Evolutionary conservation across 2,113 vertebrate genomes (phyloP), one percentile per base, ranked within the genome.

Genomic region (Heptranchias perlo): DNA sequence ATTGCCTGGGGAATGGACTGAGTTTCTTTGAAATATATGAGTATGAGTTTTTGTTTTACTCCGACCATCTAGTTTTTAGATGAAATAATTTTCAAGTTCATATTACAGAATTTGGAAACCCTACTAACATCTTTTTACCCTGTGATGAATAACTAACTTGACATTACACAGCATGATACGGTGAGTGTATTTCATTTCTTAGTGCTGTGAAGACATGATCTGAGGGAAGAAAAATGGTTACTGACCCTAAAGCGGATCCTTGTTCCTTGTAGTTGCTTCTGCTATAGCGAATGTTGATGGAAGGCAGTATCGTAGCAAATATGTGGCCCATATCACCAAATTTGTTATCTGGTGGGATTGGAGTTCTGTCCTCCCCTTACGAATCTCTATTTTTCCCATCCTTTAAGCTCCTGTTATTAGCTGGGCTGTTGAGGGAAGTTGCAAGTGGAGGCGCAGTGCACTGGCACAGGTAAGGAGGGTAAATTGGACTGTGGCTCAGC

Each of bases 1-100:
- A 65, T 69, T 58, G 49, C 8, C 94, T 69, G 28, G 4, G 7
- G 31, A 69, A 69, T 73, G 65, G 44, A 49, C 23, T 35, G 39
- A 94, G 47, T 52, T 95, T 95, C 5, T 93, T 64, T 91, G 52
- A 58, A 91, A 91, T 35, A 23, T 54, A 35, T 58, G 0, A 91
- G 87, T 35, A 58, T 91, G 87, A 44, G 78, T 82, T 91, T 94
- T 94, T 65, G 61, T 28, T 94, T 65, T 94, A 64, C 62, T 65
- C n/a, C 18, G 47, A 28, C 21, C 39, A 94, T 67, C 61, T 54
- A 47, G 2, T 23, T 91, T 91, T 35, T 35, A 91, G 49, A 35
- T 31, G 87, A 91, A 91, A 52, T 91, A 3, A 16, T 82, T 91
- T 58, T 58, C 52, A 58, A 13, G 61, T 58, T 91, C 13, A 35